A percentile compares a stretch with the other conserved stretches of the same genome.
These are phyloP conservation scores for Achatina immaculata DNA, from an alignment of 1,140 invertebrate genomes.

Conservation along the genomic window DNA sequence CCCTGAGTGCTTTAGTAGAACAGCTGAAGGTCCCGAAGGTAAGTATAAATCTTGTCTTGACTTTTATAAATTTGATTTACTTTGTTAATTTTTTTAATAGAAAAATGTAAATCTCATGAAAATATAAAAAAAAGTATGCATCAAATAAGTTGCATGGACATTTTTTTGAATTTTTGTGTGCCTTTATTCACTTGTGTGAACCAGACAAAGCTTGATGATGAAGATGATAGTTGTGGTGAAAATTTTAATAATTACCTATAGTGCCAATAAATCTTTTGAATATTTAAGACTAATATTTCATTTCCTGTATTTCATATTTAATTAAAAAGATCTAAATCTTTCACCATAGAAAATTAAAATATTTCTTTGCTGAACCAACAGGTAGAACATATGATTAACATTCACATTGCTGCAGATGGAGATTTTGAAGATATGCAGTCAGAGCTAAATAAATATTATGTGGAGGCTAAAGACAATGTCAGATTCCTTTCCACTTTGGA, in stretches of 20 bases:
- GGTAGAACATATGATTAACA: slow-evolving; percentile 74
- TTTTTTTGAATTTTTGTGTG: no score
- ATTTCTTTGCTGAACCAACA: not conserved
- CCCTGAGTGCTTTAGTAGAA: slow-evolving; percentile 82
- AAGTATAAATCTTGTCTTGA: not conserved
- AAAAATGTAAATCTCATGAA: not conserved
- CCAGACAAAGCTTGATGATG: no score
- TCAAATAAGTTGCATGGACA: no score
- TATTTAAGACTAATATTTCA: no score
- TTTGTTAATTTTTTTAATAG: not conserved
- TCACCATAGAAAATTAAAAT: not conserved
- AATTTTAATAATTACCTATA: no score
- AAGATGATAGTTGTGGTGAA: no score
- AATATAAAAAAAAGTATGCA: not conserved
- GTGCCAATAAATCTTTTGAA: no score
- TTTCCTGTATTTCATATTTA: no score
- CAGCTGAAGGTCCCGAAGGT: slow-evolving; percentile 83
- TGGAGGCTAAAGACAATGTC: slow-evolving; percentile 86
- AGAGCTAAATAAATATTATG: slow-evolving; percentile 79
- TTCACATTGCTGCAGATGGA: slow-evolving; percentile 73
- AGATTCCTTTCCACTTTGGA: slow-evolving; percentile 85
- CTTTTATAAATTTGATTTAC: not conserved
- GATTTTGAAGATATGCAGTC: slow-evolving; percentile 73
- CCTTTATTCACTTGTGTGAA: no score
- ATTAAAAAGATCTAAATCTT: not conserved